phyloP scores from a whole-genome alignment of 2,113 vertebrate genomes.

The Cricetomys ansorgei region DNA sequence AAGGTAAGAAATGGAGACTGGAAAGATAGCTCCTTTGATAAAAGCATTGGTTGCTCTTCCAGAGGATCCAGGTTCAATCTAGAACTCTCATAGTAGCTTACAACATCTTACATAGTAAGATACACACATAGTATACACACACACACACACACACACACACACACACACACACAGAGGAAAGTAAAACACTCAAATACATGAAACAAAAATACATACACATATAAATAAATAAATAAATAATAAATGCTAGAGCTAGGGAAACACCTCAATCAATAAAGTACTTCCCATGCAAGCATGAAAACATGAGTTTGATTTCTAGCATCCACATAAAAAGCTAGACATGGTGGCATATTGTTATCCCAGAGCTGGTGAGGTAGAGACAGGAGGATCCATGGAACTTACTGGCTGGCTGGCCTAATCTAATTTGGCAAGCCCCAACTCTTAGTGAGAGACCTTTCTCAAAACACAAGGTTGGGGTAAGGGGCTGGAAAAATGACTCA shows the following conservation, averaged over 20 bases:
- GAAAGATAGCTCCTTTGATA: background rate
- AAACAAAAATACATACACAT: background rate
- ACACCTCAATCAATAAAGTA: background rate
- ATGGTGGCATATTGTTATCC: background rate
- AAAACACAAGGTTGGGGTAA: background rate
- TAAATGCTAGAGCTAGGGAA: background rate
- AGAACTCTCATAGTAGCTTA: background rate
- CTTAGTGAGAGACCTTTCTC: background rate
- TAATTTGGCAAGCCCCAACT: background rate
- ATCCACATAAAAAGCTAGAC: background rate
- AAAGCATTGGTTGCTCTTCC: background rate
- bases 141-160: background rate
- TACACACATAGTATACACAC: background rate
- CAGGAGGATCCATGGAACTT: background rate
- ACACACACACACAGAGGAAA: background rate
- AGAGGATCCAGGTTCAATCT: background rate
- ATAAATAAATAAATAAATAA: background rate
- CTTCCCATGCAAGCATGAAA: background rate
- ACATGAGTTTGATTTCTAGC: background rate
- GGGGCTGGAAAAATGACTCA: background rate
- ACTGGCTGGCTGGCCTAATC: background rate
- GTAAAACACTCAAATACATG: background rate
- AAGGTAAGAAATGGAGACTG: background rate
- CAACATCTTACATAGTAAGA: too few species aligned
- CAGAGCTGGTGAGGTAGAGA: background rate